These are phyloP conservation scores for Chunga burmeisteri DNA, from an alignment of 2,113 vertebrate species.

Conservation along the genomic window DNA sequence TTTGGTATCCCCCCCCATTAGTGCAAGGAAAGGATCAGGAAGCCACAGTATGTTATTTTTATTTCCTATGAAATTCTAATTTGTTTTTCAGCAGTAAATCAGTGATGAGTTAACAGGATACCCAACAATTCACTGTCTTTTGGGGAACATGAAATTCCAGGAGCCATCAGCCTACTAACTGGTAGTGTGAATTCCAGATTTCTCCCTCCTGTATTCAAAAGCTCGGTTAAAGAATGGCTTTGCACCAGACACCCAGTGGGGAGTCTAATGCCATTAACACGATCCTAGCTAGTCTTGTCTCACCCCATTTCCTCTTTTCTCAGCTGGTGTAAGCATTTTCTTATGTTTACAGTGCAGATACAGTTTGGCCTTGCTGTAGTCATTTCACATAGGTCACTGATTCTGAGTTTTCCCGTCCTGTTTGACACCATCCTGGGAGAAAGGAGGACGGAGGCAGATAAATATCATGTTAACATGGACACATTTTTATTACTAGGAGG, in stretches of 20 bases:
- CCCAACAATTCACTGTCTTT: too few relatives aligned
- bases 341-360: neutral
- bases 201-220: neutral
- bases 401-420: neutral
- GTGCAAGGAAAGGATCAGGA: neutral
- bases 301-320: neutral
- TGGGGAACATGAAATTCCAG: neutral
- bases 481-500: neutral
- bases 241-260: neutral
- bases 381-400: too few relatives aligned
- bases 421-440: neutral
- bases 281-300: neutral
- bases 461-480: neutral
- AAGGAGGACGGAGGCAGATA: neutral
- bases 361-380: neutral
- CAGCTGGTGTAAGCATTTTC: neutral
- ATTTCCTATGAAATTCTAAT: neutral
- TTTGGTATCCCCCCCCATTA: neutral
- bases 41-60: neutral
- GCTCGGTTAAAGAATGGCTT: neutral
- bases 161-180: too few relatives aligned
- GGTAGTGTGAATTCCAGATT: neutral
- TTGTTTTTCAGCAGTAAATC: neutral
- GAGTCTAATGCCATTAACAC: neutral
- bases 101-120: neutral